Percentiles rank a stretch among this genome's conserved stretches.
Conservation (phyloP, 2,888 invertebrate genomes). For the Ophion costatus region DNA sequence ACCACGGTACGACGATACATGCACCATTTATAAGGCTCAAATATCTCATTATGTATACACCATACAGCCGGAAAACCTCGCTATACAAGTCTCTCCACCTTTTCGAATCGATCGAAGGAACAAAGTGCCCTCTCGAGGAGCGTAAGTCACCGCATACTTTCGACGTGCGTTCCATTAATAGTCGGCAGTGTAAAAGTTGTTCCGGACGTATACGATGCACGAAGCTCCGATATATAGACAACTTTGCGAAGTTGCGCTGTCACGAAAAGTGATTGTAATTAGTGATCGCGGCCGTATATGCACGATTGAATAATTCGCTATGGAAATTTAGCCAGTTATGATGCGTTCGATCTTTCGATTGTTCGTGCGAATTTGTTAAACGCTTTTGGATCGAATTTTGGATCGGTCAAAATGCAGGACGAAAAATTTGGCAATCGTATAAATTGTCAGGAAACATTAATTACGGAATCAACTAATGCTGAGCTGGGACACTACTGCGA, state of each 20-base stretch:
- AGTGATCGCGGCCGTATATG: background rate
- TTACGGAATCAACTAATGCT: too few species aligned
- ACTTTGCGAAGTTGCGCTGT: constrained; percentile 16
- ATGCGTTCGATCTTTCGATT: background rate
- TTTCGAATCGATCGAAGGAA: constrained; percentile 52
- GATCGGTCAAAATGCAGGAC: background rate
- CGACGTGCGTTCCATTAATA: constrained; percentile 52
- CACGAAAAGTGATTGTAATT: constrained; percentile 9
- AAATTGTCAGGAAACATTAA: too few species aligned
- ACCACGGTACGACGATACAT: background rate
- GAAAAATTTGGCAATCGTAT: too few species aligned
- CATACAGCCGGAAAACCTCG: constrained; percentile 25
- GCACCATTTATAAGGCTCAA: background rate
- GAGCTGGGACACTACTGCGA: too few species aligned
- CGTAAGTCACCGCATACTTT: constrained; percentile 52
- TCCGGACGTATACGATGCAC: constrained; percentile 13
- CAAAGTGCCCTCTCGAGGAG: constrained; percentile 18
- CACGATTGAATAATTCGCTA: background rate
- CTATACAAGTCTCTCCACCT: constrained; percentile 10
- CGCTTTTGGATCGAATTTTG: background rate
- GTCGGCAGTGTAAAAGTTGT: constrained; percentile 13
- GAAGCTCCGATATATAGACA: background rate
- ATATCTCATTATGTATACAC: background rate
- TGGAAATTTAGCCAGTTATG: background rate
- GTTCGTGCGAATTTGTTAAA: background rate